A percentile compares a stretch with the other conserved stretches of the same genome.
Conservation (phyloP, 1,140 invertebrate species). For the Nymphalis io region DNA sequence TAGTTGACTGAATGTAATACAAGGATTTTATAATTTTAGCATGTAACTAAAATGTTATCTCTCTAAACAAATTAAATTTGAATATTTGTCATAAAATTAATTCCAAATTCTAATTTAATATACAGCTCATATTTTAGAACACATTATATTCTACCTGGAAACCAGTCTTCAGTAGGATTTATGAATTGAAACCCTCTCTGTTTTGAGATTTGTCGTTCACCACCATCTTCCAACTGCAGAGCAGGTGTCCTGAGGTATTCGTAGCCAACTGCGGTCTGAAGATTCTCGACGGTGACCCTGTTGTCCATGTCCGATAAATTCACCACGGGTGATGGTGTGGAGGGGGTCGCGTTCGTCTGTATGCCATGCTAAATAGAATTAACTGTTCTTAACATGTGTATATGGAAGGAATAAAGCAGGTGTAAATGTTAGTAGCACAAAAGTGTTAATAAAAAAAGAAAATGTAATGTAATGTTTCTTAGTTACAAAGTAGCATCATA, state of each 20-base stretch:
- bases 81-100: background rate
- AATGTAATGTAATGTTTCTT: constrained; percentile 5
- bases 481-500: background rate
- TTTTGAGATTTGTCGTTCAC: constrained; percentile 83
- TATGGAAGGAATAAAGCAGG: constrained; percentile 48
- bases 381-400: constrained; percentile 61
- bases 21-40: background rate
- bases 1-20: background rate
- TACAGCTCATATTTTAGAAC: background rate
- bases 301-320: constrained; percentile 89
- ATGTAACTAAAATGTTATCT: background rate
- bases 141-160: constrained; percentile 84
- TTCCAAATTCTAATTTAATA: no score
- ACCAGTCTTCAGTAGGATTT: constrained; percentile 93
- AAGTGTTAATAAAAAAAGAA: constrained; percentile 33
- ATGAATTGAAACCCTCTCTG: constrained; percentile 91
- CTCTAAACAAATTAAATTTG: background rate
- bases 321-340: constrained; percentile 88
- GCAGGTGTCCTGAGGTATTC: constrained; percentile 89
- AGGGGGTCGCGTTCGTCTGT: constrained; percentile 90
- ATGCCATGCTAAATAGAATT: constrained; percentile 80
- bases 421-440: constrained; percentile 40
- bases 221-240: constrained; percentile 85
- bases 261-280: constrained; percentile 89
- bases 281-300: constrained; percentile 84